A percentile compares a stretch with the other conserved stretches of the same genome.
phyloP scores from a whole-genome alignment of 37 sponge, comb jelly and placozoan genomes.

The Ephydatia muelleri region DNA sequence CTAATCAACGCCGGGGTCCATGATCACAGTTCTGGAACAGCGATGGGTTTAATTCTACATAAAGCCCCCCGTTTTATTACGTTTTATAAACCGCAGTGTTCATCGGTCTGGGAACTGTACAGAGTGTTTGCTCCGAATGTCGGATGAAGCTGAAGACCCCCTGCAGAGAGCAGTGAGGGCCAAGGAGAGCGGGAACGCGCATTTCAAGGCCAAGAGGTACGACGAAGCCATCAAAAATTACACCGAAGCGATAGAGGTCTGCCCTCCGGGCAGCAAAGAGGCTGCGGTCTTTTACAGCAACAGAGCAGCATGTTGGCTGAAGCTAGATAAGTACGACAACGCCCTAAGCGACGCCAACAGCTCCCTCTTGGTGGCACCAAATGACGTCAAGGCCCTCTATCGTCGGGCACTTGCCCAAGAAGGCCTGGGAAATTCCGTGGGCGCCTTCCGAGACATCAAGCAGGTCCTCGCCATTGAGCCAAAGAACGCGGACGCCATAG shows the following conservation, averaged over 20 bases:
- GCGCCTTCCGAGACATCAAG: slow-evolving; percentile 71
- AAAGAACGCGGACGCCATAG: slow-evolving; percentile 68
- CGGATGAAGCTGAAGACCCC: not conserved
- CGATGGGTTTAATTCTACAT: slow-evolving; percentile 2
- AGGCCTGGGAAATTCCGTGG: slow-evolving; percentile 39
- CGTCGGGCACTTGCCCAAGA: slow-evolving; percentile 81
- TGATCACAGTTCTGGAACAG: slow-evolving; percentile 6
- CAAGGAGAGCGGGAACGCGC: slow-evolving; percentile 68
- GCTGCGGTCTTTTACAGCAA: slow-evolving; percentile 67
- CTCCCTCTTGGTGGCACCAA: slow-evolving; percentile 60
- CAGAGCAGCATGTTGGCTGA: slow-evolving; percentile 85
- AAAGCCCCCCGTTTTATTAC: not conserved
- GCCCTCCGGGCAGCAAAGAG: slow-evolving; percentile 19
- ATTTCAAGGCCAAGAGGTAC: slow-evolving; percentile 59
- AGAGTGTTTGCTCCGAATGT: not conserved
- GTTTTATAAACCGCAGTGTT: not conserved
- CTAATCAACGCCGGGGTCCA: slow-evolving; percentile 72
- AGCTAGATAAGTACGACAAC: slow-evolving; percentile 48
- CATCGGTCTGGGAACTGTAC: not conserved
- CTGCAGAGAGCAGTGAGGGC: not conserved
- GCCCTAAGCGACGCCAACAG: slow-evolving; percentile 63
- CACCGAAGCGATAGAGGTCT: slow-evolving; percentile 39
- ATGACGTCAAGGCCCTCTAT: slow-evolving; percentile 83
- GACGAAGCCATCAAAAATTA: slow-evolving; percentile 51
- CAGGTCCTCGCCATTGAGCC: slow-evolving; percentile 67